Evolutionary conservation across 2,888 invertebrate species (phyloP).

Genomic region (Habroteleia sp.): DNA sequence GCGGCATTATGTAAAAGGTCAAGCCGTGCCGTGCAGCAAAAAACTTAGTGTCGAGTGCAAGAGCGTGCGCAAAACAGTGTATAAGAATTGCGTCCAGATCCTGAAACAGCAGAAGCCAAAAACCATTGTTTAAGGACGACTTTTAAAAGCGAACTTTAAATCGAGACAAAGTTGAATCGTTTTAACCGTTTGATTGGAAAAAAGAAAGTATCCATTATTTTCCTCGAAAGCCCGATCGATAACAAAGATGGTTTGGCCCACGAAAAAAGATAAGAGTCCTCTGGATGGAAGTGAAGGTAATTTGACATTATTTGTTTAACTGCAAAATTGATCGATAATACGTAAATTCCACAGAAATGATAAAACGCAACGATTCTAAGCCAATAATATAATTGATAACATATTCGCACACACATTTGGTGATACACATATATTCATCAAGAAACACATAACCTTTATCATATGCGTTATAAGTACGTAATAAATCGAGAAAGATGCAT

Average conservation of each 20-base stretch:
- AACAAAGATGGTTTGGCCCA: constrained; percentile 73
- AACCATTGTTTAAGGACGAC: constrained; percentile 24
- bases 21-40: constrained; percentile 26
- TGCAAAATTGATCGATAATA: too few relatives aligned
- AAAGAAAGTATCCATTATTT: too few relatives aligned
- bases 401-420: too few relatives aligned
- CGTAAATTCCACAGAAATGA: too few relatives aligned
- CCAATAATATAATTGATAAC: too few relatives aligned
- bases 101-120: constrained; percentile 28
- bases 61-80: constrained; percentile 51
- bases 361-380: too few relatives aligned
- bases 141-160: not conserved
- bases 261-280: constrained; percentile 69
- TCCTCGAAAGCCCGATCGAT: constrained; percentile 49
- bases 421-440: too few relatives aligned
- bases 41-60: constrained; percentile 29
- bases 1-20: constrained; percentile 9
- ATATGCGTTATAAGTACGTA: too few relatives aligned
- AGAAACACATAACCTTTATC: too few relatives aligned
- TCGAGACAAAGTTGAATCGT: too few relatives aligned
- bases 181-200: too few relatives aligned
- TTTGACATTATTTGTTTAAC: constrained; percentile 41
- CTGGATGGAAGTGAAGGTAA: constrained; percentile 68
- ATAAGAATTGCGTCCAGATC: constrained; percentile 47
- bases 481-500: too few relatives aligned